Percentiles rank a stretch among this genome's conserved stretches.
Conservation (phyloP, 2,113 vertebrate genomes). For the Menura novaehollandiae region DNA sequence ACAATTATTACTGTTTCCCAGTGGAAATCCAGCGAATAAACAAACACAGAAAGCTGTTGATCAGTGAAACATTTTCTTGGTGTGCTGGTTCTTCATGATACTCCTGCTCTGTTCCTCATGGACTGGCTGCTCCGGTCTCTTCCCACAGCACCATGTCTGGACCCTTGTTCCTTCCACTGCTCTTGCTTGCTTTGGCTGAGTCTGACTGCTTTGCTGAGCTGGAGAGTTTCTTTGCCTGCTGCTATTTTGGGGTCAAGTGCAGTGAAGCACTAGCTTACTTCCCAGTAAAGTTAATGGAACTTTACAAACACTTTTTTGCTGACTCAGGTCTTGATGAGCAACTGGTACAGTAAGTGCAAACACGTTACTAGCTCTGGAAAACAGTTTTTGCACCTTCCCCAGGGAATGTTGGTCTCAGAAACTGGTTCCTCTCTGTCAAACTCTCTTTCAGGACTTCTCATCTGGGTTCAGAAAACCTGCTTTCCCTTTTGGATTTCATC, state of each 20-base stretch:
- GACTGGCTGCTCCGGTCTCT: not conserved
- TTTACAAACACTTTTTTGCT: not conserved
- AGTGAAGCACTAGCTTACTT: conserved; percentile 8
- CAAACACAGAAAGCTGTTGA: not conserved
- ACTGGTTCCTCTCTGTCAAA: not conserved
- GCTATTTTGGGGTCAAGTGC: conserved; percentile 7
- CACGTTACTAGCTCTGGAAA: not conserved
- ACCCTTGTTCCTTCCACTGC: not conserved
- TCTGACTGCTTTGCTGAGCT: not conserved
- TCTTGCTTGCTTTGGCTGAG: not conserved
- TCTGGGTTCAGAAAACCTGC: not conserved
- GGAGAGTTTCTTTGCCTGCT: conserved; percentile 7
- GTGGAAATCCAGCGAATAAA: not conserved
- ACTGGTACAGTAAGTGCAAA: not conserved
- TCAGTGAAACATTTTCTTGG: not conserved
- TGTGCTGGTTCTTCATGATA: not conserved
- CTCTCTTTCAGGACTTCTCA: not conserved
- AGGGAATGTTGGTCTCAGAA: not conserved
- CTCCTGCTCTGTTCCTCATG: not conserved
- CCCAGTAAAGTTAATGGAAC: conserved; percentile 10
- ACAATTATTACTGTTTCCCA: not conserved
- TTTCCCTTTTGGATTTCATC: not conserved
- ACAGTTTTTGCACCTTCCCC: not conserved
- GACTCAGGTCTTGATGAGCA: conserved; percentile 11
- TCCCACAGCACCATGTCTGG: not conserved